Evolutionary conservation across 2,888 invertebrate species (phyloP).

Genomic region (Augochlorella aurata): DNA sequence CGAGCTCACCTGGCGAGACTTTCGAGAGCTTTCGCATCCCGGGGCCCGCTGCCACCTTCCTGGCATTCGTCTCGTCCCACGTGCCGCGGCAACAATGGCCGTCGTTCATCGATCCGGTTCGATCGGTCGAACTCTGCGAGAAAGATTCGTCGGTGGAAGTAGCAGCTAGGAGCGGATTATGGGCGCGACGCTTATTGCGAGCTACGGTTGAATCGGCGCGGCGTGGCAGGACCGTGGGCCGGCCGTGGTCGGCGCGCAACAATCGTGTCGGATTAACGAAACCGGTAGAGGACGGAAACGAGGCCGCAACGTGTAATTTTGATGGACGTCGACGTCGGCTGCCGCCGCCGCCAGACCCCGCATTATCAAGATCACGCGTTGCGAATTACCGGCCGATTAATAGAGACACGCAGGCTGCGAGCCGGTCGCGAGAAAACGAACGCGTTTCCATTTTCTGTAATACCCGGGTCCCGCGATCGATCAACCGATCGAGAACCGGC

Average conservation of each 20-base stretch:
- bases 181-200: background rate
- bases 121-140: conserved; percentile 19
- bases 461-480: conserved; percentile 47
- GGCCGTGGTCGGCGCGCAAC: background rate
- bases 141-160: background rate
- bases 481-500: conserved; percentile 57
- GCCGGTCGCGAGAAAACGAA: conserved; percentile 24
- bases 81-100: conserved; percentile 53
- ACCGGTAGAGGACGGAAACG: conserved; percentile 10
- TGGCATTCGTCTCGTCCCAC: background rate
- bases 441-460: conserved; percentile 58
- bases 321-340: conserved; percentile 13
- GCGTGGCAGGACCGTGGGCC: background rate
- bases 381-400: conserved; percentile 44
- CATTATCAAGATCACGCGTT: conserved; percentile 31
- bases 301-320: conserved; percentile 8
- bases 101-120: conserved; percentile 54
- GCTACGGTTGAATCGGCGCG: background rate
- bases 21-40: background rate
- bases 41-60: too few relatives aligned
- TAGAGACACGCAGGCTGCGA: conserved; percentile 25
- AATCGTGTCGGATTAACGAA: conserved; percentile 7
- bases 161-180: background rate
- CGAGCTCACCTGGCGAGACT: conserved; percentile 33
- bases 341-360: background rate